Evolutionary conservation across 2,888 invertebrate species (phyloP), one percentile per base, ranked within the genome.

Genomic region (Drosophila nr. perissopoda): DNA sequence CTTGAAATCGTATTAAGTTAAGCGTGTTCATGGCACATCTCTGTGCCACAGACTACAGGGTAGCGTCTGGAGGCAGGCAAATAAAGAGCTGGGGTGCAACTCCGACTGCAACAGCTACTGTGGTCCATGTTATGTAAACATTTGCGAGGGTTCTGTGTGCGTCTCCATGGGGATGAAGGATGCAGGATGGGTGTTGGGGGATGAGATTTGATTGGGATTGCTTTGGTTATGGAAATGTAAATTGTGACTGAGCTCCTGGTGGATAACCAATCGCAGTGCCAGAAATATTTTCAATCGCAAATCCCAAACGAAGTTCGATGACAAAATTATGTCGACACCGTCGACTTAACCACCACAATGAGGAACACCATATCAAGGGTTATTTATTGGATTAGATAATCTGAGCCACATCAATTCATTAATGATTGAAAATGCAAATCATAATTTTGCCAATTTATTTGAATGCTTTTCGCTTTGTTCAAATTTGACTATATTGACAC

Each of bases 101-200:
- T 31, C 52, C 59, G 18, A 31, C 36, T 40, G 58, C 49, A 27
- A 54, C 51, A 48, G 77, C 73, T 59, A 69, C 77, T 62, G 64
- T 40, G 64, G 66, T 52, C 29, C 69, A 64, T 54, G 56, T 56
- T 59, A 61, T 74, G 74, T 62, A 60, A 76, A 76, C 77, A 76
- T 78, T 70, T 68, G 51, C 38, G 13, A 29, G 60, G 48, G 6
- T 36, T 57, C 40, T 31, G 38, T 60, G 27, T 48, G 38, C 56
- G 36, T 29, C 31, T 61, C 18, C 42, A 21, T 34, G 45, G 38
- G 25, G 29, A 25, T 16, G 45, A 45, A 7, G 13, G 21, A 25
- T 45, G 33, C 10, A 4, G n/a, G 40, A n/a, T n/a, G 40, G n/a
- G 3, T 1, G 8, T 3, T 66, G 27, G 18, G 36, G 33, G 27